Percentiles rank a stretch among this genome's conserved stretches.
phyloP scores from a whole-genome alignment of 2,113 vertebrate genomes.

The Oriolus oriolus region DNA sequence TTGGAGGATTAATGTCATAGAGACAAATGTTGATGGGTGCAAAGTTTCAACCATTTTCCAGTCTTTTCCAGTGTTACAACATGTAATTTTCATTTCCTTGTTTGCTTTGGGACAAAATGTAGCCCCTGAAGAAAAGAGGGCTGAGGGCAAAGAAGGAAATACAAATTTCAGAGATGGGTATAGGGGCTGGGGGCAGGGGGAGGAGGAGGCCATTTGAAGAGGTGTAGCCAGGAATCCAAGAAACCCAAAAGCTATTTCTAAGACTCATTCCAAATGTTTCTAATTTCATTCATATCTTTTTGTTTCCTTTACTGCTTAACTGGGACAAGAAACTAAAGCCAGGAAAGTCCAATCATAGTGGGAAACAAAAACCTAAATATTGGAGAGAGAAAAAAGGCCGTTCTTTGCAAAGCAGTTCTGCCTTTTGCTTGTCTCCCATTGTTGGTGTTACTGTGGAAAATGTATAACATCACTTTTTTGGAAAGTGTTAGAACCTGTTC shows the following conservation, averaged over 20 bases:
- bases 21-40: slow-evolving; percentile 22
- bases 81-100: slow-evolving; percentile 28
- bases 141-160: background rate
- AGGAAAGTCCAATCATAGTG: slow-evolving; percentile 71
- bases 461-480: slow-evolving; percentile 55
- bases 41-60: slow-evolving; percentile 26
- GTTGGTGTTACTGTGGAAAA: slow-evolving; percentile 56
- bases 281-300: slow-evolving; percentile 75
- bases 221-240: slow-evolving; percentile 31
- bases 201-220: slow-evolving; percentile 2
- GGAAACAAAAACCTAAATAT: slow-evolving; percentile 72
- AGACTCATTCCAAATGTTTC: slow-evolving; percentile 59
- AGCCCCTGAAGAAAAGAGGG: background rate
- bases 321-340: slow-evolving; percentile 67
- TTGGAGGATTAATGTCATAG: slow-evolving; percentile 21
- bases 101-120: slow-evolving; percentile 29
- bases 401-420: slow-evolving; percentile 39
- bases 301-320: slow-evolving; percentile 73
- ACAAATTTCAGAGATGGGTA: background rate
- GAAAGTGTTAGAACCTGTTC: slow-evolving; percentile 25
- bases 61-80: background rate
- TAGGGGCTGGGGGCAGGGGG: background rate
- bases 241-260: slow-evolving; percentile 62
- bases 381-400: slow-evolving; percentile 56
- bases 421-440: slow-evolving; percentile 61